These are phyloP conservation scores for Podarcis lilfordi DNA, from an alignment of 2,797 vertebrate genomes.

Conservation along the genomic window DNA sequence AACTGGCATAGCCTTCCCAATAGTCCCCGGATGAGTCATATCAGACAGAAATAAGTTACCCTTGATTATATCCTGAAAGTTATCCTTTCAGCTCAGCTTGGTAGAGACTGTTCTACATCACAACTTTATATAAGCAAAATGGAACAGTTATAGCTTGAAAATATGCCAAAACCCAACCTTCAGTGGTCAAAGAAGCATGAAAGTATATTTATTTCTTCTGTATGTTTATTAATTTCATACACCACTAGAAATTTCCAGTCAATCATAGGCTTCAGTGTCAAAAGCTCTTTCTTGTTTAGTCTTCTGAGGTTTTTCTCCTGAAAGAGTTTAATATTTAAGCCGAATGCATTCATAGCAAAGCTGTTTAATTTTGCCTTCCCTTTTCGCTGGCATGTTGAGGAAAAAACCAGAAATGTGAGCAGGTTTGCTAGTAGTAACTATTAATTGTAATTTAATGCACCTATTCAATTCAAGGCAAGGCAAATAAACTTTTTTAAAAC, in stretches of 20 bases:
- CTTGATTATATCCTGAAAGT: background rate
- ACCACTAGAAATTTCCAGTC: conserved; percentile 21
- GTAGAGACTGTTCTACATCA: conserved; percentile 16
- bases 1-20: background rate
- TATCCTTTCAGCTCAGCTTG: background rate
- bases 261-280: conserved; percentile 12
- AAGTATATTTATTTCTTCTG: conserved; percentile 26
- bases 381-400: background rate
- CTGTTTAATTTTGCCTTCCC: conserved; percentile 2
- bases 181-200: conserved; percentile 3
- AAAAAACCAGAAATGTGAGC: background rate
- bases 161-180: conserved; percentile 9
- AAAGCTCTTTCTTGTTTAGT: conserved; percentile 17
- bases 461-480: background rate
- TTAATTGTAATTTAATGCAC: background rate
- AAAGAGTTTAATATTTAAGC: conserved; percentile 22
- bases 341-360: conserved; percentile 13
- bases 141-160: background rate
- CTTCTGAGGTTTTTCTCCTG: background rate
- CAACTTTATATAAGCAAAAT: background rate
- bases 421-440: background rate
- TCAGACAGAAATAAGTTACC: background rate
- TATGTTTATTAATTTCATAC: conserved; percentile 42
- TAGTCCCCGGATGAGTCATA: background rate
- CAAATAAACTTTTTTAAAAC: background rate